A percentile compares a stretch with the other conserved stretches of the same genome.
Evolutionary conservation across 2,113 vertebrate genomes (phyloP).

Genomic region (Carettochelys insculpta): DNA sequence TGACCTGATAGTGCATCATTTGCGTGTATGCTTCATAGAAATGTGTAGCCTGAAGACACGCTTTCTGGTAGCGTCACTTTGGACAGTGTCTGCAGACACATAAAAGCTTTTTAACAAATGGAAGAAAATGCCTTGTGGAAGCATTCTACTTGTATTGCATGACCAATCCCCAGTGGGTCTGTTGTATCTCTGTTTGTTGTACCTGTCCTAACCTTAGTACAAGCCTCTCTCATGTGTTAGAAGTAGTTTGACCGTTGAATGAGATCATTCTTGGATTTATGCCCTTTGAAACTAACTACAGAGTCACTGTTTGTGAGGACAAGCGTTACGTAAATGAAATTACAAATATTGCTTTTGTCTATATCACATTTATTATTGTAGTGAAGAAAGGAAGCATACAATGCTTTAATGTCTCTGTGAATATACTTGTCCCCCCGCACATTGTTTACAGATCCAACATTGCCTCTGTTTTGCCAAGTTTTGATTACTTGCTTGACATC

Average conservation of each 20-base stretch:
- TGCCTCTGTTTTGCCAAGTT: neutral
- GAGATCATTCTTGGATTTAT: constrained; percentile 69
- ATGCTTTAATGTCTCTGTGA: neutral
- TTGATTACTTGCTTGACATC: neutral
- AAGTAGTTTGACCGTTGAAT: constrained; percentile 60
- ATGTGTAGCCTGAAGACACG: neutral
- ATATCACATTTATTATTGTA: constrained; percentile 32
- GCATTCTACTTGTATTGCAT: neutral
- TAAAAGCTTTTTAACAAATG: constrained; percentile 23
- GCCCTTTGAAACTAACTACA: constrained; percentile 51
- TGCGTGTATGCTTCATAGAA: fast-evolving
- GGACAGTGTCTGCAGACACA: neutral
- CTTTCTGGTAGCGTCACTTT: neutral
- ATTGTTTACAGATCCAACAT: neutral
- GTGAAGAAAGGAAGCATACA: fast-evolving
- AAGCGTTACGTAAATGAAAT: constrained; percentile 50
- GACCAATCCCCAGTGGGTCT: constrained; percentile 1
- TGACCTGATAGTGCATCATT: neutral
- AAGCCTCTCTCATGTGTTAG: constrained; percentile 43
- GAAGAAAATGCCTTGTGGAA: constrained; percentile 1
- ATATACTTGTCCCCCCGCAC: neutral
- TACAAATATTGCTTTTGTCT: constrained; percentile 50
- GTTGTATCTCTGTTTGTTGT: constrained; percentile 22
- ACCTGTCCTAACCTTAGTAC: constrained; percentile 51
- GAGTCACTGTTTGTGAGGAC: constrained; percentile 66